Evolutionary conservation across 1,140 invertebrate genomes (phyloP).

Genomic region (Gonatopus flavifemur): DNA sequence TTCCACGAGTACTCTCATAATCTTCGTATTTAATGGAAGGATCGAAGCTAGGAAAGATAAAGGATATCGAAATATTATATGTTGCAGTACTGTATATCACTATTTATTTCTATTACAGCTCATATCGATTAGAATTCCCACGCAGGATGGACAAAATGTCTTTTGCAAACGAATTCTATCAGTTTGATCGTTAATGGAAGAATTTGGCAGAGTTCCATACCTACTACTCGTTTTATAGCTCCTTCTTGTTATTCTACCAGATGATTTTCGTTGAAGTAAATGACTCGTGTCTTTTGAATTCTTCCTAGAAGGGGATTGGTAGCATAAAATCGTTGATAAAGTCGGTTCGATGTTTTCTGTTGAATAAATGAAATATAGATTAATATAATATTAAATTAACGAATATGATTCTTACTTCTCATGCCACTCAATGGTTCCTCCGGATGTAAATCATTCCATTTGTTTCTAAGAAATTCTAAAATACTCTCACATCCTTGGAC

Average conservation of each 20-base stretch:
- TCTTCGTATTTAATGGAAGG: no score
- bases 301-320: constrained; percentile 22
- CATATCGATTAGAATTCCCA: constrained; percentile 2
- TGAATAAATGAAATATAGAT: constrained; percentile 7
- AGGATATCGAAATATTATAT: no score
- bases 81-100: no score
- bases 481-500: constrained; percentile 50
- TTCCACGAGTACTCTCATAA: no score
- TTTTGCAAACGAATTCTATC: no score
- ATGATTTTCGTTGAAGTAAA: constrained; percentile 12
- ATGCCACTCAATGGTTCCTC: constrained; percentile 24
- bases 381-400: background rate
- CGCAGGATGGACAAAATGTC: no score
- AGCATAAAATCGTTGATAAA: constrained; percentile 40
- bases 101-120: no score
- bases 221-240: constrained; percentile 43
- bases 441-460: constrained; percentile 50
- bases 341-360: constrained; percentile 33
- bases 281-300: constrained; percentile 8
- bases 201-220: no score
- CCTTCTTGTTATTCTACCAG: constrained; percentile 23
- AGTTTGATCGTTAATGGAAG: no score
- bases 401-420: constrained; percentile 19
- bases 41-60: no score
- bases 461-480: constrained; percentile 53